These are phyloP conservation scores for Odontomyia ornata DNA, from an alignment of 2,888 invertebrate species.

Conservation along the genomic window DNA sequence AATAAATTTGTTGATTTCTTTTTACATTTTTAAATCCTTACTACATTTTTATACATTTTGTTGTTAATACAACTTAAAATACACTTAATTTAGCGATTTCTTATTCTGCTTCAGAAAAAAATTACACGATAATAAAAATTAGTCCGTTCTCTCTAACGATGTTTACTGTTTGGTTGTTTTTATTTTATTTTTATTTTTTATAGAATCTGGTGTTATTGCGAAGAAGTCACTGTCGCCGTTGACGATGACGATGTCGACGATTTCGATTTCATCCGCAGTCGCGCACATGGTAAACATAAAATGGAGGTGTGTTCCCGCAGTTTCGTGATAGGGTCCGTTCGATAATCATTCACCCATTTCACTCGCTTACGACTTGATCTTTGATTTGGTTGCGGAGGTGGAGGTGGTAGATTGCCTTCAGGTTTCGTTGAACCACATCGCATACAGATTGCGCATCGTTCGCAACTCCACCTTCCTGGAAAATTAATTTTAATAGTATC, in stretches of 20 bases:
- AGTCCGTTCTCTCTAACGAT: constrained; percentile 37
- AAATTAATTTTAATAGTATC: too few species aligned
- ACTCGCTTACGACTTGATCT: constrained; percentile 62
- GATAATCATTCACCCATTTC: constrained; percentile 62
- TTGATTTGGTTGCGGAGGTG: constrained; percentile 59
- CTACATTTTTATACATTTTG: constrained; percentile 24
- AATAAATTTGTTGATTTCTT: constrained; percentile 32
- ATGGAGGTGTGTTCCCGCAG: constrained; percentile 64
- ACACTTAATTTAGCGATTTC: constrained; percentile 19
- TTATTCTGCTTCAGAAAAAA: not conserved
- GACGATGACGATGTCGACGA: not conserved
- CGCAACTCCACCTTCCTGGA: constrained; percentile 85
- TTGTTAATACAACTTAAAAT: constrained; percentile 31
- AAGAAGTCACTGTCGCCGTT: not conserved
- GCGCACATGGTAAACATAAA: constrained; percentile 68
- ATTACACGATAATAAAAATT: constrained; percentile 31
- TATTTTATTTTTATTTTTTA: not conserved
- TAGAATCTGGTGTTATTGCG: constrained; percentile 25
- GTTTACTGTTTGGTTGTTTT: not conserved
- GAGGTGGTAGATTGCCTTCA: constrained; percentile 59
- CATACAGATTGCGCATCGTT: constrained; percentile 77
- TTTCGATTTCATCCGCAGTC: constrained; percentile 53
- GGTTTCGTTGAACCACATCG: constrained; percentile 70
- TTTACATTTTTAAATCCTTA: constrained; percentile 30
- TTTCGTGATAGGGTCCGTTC: constrained; percentile 61